Base-by-base conservation (phyloP, 1,140 invertebrate genomes). In the Drosophila nigromelanica region DNA sequence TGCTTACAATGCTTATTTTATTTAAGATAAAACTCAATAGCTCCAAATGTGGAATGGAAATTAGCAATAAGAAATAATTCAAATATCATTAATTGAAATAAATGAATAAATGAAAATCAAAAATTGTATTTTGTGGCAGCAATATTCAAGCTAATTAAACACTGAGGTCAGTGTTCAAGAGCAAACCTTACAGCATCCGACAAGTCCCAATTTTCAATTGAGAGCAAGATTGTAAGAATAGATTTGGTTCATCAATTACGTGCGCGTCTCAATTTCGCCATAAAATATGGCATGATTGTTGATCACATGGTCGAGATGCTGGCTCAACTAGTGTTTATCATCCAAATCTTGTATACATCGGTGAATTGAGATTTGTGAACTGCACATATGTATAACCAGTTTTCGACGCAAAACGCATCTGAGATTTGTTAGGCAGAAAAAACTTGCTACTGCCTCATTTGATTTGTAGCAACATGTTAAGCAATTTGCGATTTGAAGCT, bases 121-220 rank as follows among this genome's bases (percentile, higher is more conserved):
- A 18, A 18, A 18, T 18, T 18, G 18, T 18, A 18, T 18, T 18
- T 18, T n/a, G n/a, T n/a, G n/a, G n/a, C n/a, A n/a, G n/a, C n/a
- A n/a, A n/a, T n/a, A n/a, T n/a, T n/a, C n/a, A n/a, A n/a, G n/a
- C n/a, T n/a, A n/a, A n/a, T n/a, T n/a, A n/a, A n/a, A n/a, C n/a
- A n/a, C n/a, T n/a, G n/a, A n/a, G n/a, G n/a, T n/a, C n/a, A n/a
- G 18, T 18, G 2, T 18, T 18, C 18, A 18, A 18, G 18, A 2
- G 1, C 2, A 18, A 18, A 18, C 18, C 18, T 18, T 18, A 18
- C 18, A 18, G 18, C 18, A 18, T 18, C 18, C 18, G 18, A 1
- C 18, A 18, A 18, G 18, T 18, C 18, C 18, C 18, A 18, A 18
- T n/a, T 45, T 45, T n/a, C 48, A 35, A 52, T 52, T 52, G 50